Evolutionary conservation across 2,113 vertebrate genomes (phyloP), one percentile per base, ranked within the genome.

Genomic region (Mormyrus iriodes): DNA sequence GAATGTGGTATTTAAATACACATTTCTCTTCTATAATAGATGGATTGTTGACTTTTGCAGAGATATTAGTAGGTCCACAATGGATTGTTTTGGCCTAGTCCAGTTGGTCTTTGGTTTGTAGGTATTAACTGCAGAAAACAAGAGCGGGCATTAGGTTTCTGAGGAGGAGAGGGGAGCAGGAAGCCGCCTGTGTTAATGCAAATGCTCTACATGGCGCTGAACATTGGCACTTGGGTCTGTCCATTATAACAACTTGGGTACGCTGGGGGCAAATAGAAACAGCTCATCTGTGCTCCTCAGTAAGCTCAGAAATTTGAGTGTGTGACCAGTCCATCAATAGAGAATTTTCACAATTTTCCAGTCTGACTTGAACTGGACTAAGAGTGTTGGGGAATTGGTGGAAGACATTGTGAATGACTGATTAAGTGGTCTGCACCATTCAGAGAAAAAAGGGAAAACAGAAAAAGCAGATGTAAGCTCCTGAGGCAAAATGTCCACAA

Each of bases 21-120:
- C 84, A 86, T 88, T 48, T 88, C 42, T 83, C 19, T 44, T 88
- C 44, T 15, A 76, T 83, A 82, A 88, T 31, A 82, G 52, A 82
- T 31, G 10, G 7, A 69, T 48, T 88, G 55, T 46, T 48, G 87
- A 88, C 44, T 79, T 55, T 83, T 55, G 19, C 42, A 15, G 27
- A 55, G 88, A 55, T 42, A 83, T 88, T 76, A 83, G 76, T 53
- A 88, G 39, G 19, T 79, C 19, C 73, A 27, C 19, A 48, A 48
- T 69, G 58, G 61, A 48, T 21, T 0, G 10, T 42, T 69, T 88
- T 69, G 21, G 76, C 46, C 19, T 1, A 39, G 85, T 21, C 27
- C 46, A 49, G 15, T 48, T 69, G 15, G 12, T 31, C 51, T 55
- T 35, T 55, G 8, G 17, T 48, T 39, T 17, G 31, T 35, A 12